A percentile compares a stretch with the other conserved stretches of the same genome.
These are phyloP conservation scores for Diachrysia chrysitis DNA, from an alignment of 2,888 invertebrate genomes.

Conservation along the genomic window DNA sequence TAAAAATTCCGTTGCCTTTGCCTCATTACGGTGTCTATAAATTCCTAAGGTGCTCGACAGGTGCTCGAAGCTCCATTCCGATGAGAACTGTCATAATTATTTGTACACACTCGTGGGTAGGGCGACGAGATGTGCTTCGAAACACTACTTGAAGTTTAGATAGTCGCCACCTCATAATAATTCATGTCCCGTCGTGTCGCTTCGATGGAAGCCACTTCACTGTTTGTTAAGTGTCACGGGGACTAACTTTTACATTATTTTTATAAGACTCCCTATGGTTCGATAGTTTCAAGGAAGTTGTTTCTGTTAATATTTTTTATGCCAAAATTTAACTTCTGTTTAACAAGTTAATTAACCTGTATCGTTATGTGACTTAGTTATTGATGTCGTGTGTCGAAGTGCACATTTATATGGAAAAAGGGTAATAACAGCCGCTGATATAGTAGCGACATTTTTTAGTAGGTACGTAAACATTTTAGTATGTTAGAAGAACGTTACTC, in stretches of 20 bases:
- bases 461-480: constrained; percentile 12
- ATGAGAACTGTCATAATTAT: constrained; percentile 84
- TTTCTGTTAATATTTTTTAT: constrained; percentile 39
- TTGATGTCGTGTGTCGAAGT: constrained; percentile 13
- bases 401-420: constrained; percentile 8
- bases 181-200: constrained; percentile 74
- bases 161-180: constrained; percentile 75
- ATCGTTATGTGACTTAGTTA: constrained; percentile 12
- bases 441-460: constrained; percentile 5
- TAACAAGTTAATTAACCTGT: constrained; percentile 12
- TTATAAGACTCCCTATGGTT: constrained; percentile 64
- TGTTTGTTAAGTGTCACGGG: constrained; percentile 77
- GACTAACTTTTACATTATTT: constrained; percentile 77
- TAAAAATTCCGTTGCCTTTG: constrained; percentile 53
- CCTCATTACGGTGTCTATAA: constrained; percentile 59
- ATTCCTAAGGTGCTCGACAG: constrained; percentile 63
- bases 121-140: constrained; percentile 71
- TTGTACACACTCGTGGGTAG: constrained; percentile 72
- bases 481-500: neutral
- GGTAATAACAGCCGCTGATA: constrained; percentile 8
- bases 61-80: constrained; percentile 73
- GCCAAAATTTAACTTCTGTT: constrained; percentile 30
- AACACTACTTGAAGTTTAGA: constrained; percentile 80
- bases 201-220: constrained; percentile 77
- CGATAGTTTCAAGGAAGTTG: constrained; percentile 44